Percentiles rank a stretch among this genome's conserved stretches.
Conservation (phyloP, 2,113 vertebrate species). For the Pomatorhinus ruficollis region DNA sequence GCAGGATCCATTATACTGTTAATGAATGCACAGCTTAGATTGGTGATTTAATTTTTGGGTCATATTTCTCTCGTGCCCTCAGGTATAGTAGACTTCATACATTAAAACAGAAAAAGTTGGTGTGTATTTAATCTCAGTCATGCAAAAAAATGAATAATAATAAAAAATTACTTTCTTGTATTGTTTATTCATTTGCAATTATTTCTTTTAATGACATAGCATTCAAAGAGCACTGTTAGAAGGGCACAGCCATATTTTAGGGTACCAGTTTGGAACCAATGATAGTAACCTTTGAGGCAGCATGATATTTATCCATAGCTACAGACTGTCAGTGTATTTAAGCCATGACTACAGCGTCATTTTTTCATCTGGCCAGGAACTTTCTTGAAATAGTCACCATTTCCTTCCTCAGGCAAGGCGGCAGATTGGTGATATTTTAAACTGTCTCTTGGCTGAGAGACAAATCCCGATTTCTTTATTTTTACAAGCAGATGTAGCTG, state of each 20-base stretch:
- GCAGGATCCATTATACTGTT: slow-evolving; percentile 20
- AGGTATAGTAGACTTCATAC: neutral
- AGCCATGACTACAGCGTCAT: neutral
- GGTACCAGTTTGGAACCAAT: neutral
- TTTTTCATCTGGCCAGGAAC: neutral
- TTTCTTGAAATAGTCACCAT: slow-evolving; percentile 18
- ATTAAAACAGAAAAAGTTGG: neutral
- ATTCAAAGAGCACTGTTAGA: neutral
- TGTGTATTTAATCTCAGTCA: neutral
- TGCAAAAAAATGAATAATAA: neutral
- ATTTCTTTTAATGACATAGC: neutral
- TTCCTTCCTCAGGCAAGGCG: slow-evolving; percentile 28
- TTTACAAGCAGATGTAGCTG: neutral
- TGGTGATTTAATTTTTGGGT: slow-evolving; percentile 46
- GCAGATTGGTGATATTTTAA: slow-evolving; percentile 44
- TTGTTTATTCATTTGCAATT: neutral
- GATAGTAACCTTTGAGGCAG: neutral
- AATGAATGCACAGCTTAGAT: slow-evolving; percentile 42
- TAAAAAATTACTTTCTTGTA: neutral
- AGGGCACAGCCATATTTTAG: neutral
- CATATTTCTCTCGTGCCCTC: neutral
- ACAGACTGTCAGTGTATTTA: neutral
- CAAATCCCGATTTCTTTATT: neutral
- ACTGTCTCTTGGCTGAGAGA: neutral
- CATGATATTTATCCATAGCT: neutral